These are phyloP conservation scores for Tolmerus cingulatus DNA, from an alignment of 2,888 invertebrate genomes.

Conservation along the genomic window DNA sequence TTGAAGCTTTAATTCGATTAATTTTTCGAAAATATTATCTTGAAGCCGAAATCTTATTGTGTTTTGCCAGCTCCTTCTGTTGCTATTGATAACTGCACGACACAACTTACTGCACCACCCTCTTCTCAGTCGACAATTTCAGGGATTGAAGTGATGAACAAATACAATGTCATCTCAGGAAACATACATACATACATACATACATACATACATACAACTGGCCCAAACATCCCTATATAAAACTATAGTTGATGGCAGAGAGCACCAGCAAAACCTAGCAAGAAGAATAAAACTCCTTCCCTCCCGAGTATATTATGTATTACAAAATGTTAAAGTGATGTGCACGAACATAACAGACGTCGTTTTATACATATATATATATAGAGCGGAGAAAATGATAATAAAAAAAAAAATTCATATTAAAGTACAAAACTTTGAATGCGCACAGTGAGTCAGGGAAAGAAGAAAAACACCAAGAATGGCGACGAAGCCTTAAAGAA, in stretches of 20 bases:
- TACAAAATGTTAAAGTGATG: constrained; percentile 32
- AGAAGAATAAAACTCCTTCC: constrained; percentile 1
- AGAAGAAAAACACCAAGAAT: constrained; percentile 6
- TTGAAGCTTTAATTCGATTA: constrained; percentile 20
- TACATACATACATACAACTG: constrained; percentile 2
- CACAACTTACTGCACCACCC: constrained; percentile 29
- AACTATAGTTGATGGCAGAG: constrained; percentile 29
- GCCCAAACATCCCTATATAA: neutral
- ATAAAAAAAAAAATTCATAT: constrained; percentile 31
- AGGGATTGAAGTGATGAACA: constrained; percentile 34
- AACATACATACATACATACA: constrained; percentile 13
- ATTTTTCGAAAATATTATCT: neutral
- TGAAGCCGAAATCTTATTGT: constrained; percentile 2
- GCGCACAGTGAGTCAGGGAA: constrained; percentile 18
- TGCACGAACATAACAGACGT: constrained; percentile 5
- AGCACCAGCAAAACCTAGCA: neutral
- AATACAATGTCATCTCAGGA: constrained; percentile 29
- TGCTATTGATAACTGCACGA: constrained; percentile 26
- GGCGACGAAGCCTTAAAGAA: constrained; percentile 13
- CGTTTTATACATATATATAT: constrained; percentile 30
- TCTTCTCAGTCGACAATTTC: constrained; percentile 6
- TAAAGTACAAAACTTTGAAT: constrained; percentile 41
- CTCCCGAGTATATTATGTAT: constrained; percentile 36
- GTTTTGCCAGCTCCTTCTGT: constrained; percentile 2
- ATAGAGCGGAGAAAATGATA: constrained; percentile 37